phyloP scores from a whole-genome alignment of 1,140 invertebrate species.

The Ylistrum balloti region DNA sequence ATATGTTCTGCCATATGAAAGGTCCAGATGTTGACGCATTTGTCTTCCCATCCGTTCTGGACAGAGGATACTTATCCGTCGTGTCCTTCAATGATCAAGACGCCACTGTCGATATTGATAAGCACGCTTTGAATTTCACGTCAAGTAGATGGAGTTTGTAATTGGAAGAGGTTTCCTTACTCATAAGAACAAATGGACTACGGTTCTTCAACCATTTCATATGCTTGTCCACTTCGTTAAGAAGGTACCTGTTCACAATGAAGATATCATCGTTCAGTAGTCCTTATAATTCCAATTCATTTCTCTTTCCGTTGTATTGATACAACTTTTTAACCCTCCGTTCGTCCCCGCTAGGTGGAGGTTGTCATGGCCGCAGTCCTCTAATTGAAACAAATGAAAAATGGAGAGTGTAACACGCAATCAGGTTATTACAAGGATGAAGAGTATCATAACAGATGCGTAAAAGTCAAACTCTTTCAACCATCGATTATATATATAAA shows the following conservation, averaged over 20 bases:
- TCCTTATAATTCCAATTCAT: conserved; percentile 52
- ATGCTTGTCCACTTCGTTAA: conserved; percentile 50
- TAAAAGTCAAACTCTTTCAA: too few relatives aligned
- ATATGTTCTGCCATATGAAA: too few relatives aligned
- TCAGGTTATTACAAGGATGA: too few relatives aligned
- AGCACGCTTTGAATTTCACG: conserved; percentile 40
- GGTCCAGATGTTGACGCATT: too few relatives aligned
- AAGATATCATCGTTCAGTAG: conserved; percentile 38
- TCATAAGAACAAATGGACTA: conserved; percentile 49
- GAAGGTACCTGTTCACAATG: conserved; percentile 42
- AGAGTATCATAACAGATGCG: too few relatives aligned
- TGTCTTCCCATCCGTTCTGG: too few relatives aligned
- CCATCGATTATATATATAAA: too few relatives aligned
- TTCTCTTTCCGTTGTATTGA: conserved; percentile 37
- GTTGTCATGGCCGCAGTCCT: too few relatives aligned
- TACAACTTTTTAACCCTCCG: conserved; percentile 42
- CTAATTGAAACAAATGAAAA: too few relatives aligned
- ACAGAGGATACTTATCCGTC: conserved; percentile 47
- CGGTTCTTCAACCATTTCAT: conserved; percentile 41
- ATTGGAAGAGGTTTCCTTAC: conserved; percentile 30
- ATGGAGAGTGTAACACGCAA: too few relatives aligned
- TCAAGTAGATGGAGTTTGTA: conserved; percentile 52
- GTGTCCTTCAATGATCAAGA: conserved; percentile 53
- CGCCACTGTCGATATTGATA: conserved; percentile 43
- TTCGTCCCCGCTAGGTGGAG: too few relatives aligned